phyloP scores from a whole-genome alignment of 2,113 vertebrate genomes.

The Halcyon senegalensis region DNA sequence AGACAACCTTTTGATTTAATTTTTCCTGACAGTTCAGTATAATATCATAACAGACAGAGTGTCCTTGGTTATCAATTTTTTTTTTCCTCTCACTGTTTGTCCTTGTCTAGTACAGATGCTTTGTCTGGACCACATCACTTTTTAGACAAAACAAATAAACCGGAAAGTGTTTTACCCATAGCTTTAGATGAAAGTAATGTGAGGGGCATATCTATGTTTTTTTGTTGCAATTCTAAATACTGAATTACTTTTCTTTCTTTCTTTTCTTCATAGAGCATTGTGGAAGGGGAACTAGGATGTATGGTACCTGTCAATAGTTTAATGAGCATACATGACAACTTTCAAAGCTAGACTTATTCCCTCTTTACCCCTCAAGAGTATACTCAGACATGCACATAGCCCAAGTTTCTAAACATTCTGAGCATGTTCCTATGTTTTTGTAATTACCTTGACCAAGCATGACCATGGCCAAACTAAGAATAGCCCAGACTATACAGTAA shows the following conservation, averaged over 20 bases:
- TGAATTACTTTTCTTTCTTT: not conserved
- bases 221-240: not conserved
- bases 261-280: not conserved
- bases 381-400: not conserved
- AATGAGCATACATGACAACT: not conserved
- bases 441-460: not conserved
- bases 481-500: not conserved
- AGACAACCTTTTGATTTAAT: slow-evolving; percentile 64
- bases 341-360: not conserved
- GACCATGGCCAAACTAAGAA: not conserved
- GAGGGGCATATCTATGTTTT: not conserved
- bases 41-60: slow-evolving; percentile 16
- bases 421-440: not conserved
- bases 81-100: not conserved
- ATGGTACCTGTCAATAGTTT: not conserved
- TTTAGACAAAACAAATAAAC: not conserved
- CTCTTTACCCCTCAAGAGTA: fast-evolving
- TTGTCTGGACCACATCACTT: not conserved
- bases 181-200: not conserved
- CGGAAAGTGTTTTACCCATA: not conserved
- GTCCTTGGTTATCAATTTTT: slow-evolving; percentile 36
- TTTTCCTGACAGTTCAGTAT: slow-evolving; percentile 50
- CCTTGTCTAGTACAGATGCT: not conserved
- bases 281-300: not conserved
- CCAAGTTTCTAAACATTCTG: not conserved